Conservation (phyloP, 2,113 vertebrate species). For the Amazona vittata region DNA sequence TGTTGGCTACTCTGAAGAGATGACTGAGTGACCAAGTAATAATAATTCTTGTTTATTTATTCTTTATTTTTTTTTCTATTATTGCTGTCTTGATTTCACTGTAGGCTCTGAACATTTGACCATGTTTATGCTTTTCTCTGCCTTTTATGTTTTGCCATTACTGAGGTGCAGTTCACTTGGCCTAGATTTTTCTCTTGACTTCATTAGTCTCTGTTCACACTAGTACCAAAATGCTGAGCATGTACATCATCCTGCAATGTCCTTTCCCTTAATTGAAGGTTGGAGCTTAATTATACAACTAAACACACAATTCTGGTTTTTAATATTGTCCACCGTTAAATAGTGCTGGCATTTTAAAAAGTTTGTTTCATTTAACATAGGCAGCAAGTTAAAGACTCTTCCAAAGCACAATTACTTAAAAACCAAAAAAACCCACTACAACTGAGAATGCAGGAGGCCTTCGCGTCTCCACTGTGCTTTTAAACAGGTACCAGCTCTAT, state of each 20-base stretch:
- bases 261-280: neutral
- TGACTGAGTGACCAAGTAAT: neutral
- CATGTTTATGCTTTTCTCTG: neutral
- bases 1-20: neutral
- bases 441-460: neutral
- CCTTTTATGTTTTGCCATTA: neutral
- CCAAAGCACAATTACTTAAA: neutral
- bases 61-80: neutral
- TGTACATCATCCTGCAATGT: neutral
- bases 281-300: constrained; percentile 6
- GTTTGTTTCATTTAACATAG: neutral
- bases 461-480: neutral
- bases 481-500: neutral
- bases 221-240: neutral
- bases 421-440: neutral
- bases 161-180: neutral
- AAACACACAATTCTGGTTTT: neutral
- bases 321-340: neutral
- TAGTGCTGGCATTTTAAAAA: constrained; percentile 8
- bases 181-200: neutral
- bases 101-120: neutral
- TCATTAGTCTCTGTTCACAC: neutral
- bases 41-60: neutral
- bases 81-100: neutral
- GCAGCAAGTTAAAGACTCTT: constrained; percentile 22